phyloP scores from a whole-genome alignment of 2,888 invertebrate species.

The Mamestra brassicae region DNA sequence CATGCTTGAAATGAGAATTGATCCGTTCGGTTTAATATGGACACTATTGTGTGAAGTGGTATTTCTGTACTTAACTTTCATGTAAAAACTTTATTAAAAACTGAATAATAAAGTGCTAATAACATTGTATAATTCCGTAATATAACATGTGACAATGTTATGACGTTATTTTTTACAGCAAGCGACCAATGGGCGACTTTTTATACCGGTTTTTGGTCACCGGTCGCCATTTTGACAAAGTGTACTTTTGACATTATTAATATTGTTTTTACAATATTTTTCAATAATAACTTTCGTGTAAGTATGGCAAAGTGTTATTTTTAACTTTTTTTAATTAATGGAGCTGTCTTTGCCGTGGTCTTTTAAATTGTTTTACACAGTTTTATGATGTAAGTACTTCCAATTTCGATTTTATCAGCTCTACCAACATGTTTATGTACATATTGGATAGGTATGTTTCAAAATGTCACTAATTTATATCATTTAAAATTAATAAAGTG shows the following conservation, averaged over 20 bases:
- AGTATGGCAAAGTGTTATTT: background rate
- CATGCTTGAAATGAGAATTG: too few relatives aligned
- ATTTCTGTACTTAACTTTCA: background rate
- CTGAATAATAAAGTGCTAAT: slow-evolving; percentile 56
- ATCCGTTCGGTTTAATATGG: too few relatives aligned
- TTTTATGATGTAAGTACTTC: slow-evolving; percentile 5
- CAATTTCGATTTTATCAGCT: slow-evolving; percentile 4
- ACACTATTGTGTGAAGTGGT: background rate
- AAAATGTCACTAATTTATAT: background rate
- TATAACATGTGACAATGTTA: slow-evolving; percentile 43
- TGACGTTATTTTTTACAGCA: slow-evolving; percentile 36
- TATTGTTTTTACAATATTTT: slow-evolving; percentile 25
- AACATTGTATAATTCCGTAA: slow-evolving; percentile 46
- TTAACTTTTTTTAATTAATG: slow-evolving; percentile 13
- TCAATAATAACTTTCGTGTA: slow-evolving; percentile 21
- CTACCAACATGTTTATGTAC: background rate
- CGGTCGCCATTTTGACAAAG: slow-evolving; percentile 9
- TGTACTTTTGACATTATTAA: slow-evolving; percentile 19
- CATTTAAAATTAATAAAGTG: background rate
- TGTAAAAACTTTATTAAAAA: slow-evolving; percentile 41
- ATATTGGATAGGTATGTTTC: background rate
- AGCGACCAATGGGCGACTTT: slow-evolving; percentile 1
- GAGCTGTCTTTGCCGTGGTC: slow-evolving; percentile 3
- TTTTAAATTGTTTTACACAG: slow-evolving; percentile 1
- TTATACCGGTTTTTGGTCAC: slow-evolving; percentile 2